phyloP scores from a whole-genome alignment of 2,797 vertebrate genomes.

The Hydrocynus forskahlii region DNA sequence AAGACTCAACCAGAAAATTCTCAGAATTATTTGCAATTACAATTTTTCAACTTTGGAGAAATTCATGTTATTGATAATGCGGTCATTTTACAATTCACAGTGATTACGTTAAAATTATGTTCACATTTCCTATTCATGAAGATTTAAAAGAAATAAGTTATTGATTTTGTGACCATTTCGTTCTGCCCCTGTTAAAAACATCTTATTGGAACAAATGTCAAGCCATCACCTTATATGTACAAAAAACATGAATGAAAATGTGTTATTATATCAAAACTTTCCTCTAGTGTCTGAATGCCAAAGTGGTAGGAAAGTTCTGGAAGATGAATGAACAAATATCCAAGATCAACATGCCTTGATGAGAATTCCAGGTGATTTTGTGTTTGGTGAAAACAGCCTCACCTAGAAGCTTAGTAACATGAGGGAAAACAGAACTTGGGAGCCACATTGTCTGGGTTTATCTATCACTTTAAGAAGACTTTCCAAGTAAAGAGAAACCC shows the following conservation, averaged over 20 bases:
- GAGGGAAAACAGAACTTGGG: conserved; percentile 9
- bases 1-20: not conserved
- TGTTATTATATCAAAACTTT: conserved; percentile 35
- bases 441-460: conserved; percentile 21
- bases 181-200: conserved; percentile 28
- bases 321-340: conserved; percentile 37
- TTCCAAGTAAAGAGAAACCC: conserved; percentile 11
- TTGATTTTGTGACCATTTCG: conserved; percentile 8
- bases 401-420: conserved; percentile 39
- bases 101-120: conserved; percentile 7
- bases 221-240: conserved; percentile 25
- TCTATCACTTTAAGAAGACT: conserved; percentile 24
- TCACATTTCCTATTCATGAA: conserved; percentile 12
- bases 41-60: not conserved
- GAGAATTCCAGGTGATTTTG: conserved; percentile 52
- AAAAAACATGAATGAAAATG: conserved; percentile 42
- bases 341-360: conserved; percentile 52
- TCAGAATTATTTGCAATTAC: not conserved
- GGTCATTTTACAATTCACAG: conserved; percentile 16
- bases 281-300: conserved; percentile 10
- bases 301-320: conserved; percentile 48
- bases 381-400: conserved; percentile 38
- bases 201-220: conserved; percentile 23
- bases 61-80: conserved; percentile 39
- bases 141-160: conserved; percentile 37